Base-by-base conservation (phyloP, 2,888 invertebrate genomes). In the Drosophila prolongata region DNA sequence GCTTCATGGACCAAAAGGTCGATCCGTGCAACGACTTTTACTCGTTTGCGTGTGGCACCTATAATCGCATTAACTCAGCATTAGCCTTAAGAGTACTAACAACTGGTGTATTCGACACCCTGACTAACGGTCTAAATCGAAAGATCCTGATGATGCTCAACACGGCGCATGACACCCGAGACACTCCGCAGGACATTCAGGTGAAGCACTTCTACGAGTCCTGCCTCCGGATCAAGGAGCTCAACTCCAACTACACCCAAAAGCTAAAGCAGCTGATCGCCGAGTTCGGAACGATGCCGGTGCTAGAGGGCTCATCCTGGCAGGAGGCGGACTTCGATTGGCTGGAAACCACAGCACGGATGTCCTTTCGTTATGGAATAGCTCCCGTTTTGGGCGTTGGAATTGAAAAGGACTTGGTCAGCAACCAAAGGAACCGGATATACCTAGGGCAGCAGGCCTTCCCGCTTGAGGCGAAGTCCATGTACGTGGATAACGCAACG, bases 171-270 rank as follows among this genome's bases (percentile, higher is more conserved):
- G 74, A 77, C 30, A 8, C 43, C 0, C 46, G 46, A 5, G 89
- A 87, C 19, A 85, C 77, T 0, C 71, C 56, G 1, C 84, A 87
- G 34, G 92, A 90, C 37, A 75, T 55, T n/a, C 79, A 85, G 44
- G 87, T 91, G 3, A 90, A 90, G 37, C 76, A 83, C 54, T 92
- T 91, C 34, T 92, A 86, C 60, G 78, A 80, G 13, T 92, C 92
- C 1, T 91, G 91, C 50, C 66, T 68, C 8, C 54, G 62, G 2
- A 10, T 85, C 0, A 70, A 35, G 0, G 42, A 68, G 0, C 64
- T 87, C 3, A 44, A 30, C n/a, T 6, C 34, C 24, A 30, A n/a
- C 0, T 77, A 89, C 55, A 46, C 40, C 13, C n/a, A 64, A 5
- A 75, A 79, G 35, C 37, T 91, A 4, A 61, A 49, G 37, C 40